These are phyloP conservation scores for Drosophila kurseongensis DNA, from an alignment of 1,140 invertebrate species.

Conservation along the genomic window DNA sequence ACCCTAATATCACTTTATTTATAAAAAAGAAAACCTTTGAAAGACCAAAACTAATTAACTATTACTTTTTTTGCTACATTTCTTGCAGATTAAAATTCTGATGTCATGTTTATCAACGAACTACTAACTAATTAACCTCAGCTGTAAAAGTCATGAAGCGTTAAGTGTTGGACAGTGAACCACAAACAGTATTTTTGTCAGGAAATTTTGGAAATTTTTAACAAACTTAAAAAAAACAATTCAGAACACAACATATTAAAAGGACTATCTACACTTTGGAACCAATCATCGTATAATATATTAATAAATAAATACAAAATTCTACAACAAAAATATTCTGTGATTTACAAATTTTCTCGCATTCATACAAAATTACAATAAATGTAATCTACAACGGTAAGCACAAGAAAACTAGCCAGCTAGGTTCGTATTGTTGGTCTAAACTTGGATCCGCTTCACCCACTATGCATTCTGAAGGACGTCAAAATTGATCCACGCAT, in stretches of 20 bases:
- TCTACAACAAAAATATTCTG: too few relatives aligned
- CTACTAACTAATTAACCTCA: not conserved
- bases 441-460: not conserved
- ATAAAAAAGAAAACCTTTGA: not conserved
- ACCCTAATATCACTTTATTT: not conserved
- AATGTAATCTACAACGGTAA: too few relatives aligned
- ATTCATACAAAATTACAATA: too few relatives aligned
- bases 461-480: constrained; percentile 33
- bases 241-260: too few relatives aligned
- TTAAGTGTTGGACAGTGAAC: constrained; percentile 57
- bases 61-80: not conserved
- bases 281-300: too few relatives aligned
- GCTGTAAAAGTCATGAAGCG: constrained; percentile 52
- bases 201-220: not conserved
- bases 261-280: too few relatives aligned
- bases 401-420: too few relatives aligned
- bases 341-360: too few relatives aligned
- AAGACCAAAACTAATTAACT: not conserved
- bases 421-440: not conserved
- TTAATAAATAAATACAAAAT: too few relatives aligned
- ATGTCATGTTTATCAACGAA: too few relatives aligned
- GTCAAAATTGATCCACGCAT: constrained; percentile 62
- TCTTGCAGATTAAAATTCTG: not conserved
- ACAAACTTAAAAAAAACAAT: too few relatives aligned
- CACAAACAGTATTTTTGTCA: not conserved